These are phyloP conservation scores for Anarsia innoxiella DNA, from an alignment of 2,888 invertebrate genomes.

Conservation along the genomic window DNA sequence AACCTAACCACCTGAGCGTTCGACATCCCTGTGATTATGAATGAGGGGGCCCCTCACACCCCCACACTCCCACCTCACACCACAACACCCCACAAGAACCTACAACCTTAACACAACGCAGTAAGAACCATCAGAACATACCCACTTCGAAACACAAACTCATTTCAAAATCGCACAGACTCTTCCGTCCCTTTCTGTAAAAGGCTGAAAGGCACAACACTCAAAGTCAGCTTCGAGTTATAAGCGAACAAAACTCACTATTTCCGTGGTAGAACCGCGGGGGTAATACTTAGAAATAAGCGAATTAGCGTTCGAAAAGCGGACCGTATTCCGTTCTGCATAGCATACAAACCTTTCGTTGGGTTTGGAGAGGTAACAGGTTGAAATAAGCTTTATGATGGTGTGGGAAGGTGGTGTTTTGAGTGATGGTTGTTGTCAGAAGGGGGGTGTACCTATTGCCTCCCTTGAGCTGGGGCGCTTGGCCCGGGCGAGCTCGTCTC, in stretches of 20 bases:
- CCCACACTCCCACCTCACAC: constrained; percentile 26
- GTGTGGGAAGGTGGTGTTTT: constrained; percentile 26
- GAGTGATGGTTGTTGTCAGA: constrained; percentile 10
- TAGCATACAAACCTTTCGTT: constrained; percentile 64
- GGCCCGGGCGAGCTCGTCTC: constrained; percentile 63
- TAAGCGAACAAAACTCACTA: constrained; percentile 9
- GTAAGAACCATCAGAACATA: constrained; percentile 13
- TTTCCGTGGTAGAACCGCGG: constrained; percentile 7
- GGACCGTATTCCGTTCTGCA: constrained; percentile 60
- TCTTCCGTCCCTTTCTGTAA: constrained; percentile 4
- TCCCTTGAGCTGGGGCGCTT: constrained; percentile 13
- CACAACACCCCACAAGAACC: constrained; percentile 15
- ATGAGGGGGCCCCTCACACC: constrained; percentile 37
- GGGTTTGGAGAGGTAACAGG: constrained; percentile 22
- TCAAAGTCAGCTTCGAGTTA: constrained; percentile 6
- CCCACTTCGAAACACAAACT: constrained; percentile 9
- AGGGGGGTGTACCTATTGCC: constrained; percentile 1
- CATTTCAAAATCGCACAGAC: constrained; percentile 7
- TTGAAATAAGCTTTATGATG: constrained; percentile 19
- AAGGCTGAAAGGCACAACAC: not conserved
- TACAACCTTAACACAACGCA: constrained; percentile 4
- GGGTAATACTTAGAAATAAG: constrained; percentile 42
- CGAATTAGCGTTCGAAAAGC: constrained; percentile 65
- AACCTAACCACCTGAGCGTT: constrained; percentile 69
- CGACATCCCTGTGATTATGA: constrained; percentile 65